phyloP scores from a whole-genome alignment of 2,113 vertebrate species.

The Hypanus sabinus region DNA sequence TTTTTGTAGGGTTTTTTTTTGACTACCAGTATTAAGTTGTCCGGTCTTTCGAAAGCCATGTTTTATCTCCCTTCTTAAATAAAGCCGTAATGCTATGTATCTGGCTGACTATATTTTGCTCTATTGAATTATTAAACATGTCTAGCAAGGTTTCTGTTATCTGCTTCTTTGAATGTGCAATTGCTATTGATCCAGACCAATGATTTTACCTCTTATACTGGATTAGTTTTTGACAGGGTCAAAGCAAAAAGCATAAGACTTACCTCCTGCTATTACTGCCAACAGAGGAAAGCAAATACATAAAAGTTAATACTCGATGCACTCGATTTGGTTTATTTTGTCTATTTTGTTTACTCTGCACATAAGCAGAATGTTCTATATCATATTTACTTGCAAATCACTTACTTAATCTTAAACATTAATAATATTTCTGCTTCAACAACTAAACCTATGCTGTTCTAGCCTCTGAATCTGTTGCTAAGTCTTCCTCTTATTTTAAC shows the following conservation, averaged over 20 bases:
- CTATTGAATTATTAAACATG: too few relatives aligned
- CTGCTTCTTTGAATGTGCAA: too few relatives aligned
- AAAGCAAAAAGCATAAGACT: neutral
- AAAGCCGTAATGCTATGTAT: too few relatives aligned
- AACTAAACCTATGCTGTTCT: neutral
- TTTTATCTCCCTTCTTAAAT: too few relatives aligned
- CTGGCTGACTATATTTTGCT: too few relatives aligned
- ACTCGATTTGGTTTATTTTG: neutral
- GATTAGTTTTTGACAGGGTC: too few relatives aligned
- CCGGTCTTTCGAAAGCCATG: too few relatives aligned
- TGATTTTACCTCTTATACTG: too few relatives aligned
- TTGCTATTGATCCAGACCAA: too few relatives aligned
- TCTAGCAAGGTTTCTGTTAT: too few relatives aligned
- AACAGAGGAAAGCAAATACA: neutral
- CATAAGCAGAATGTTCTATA: neutral
- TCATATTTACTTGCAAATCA: neutral
- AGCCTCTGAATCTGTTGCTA: neutral
- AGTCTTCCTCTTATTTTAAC: neutral
- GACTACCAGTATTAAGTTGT: too few relatives aligned
- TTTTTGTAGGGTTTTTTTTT: too few relatives aligned
- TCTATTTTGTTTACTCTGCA: neutral
- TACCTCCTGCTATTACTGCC: neutral
- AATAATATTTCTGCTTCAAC: neutral
- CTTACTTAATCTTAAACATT: neutral
- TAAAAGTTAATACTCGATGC: neutral